Evolutionary conservation across 2,888 invertebrate genomes (phyloP).

Genomic region (Drosophila pseudotakahashii): DNA sequence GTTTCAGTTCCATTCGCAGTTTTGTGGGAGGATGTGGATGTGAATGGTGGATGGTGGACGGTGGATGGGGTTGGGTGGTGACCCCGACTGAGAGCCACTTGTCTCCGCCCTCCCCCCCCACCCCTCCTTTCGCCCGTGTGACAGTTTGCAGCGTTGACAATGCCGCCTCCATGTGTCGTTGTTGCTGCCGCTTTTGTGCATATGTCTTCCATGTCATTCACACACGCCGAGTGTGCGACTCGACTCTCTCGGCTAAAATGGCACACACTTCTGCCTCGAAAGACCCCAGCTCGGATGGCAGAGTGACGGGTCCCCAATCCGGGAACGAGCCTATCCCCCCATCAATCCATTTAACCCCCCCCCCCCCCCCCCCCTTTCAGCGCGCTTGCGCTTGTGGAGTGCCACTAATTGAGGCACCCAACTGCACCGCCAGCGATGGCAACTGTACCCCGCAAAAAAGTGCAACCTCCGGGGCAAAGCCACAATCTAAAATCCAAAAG

Average conservation of each 20-base stretch:
- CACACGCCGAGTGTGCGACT: conserved; percentile 74
- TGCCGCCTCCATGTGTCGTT: conserved; percentile 72
- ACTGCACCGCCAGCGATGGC: conserved; percentile 59
- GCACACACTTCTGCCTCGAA: conserved; percentile 59
- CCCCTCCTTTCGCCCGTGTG: conserved; percentile 17
- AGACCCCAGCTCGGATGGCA: neutral
- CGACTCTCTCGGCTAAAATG: conserved; percentile 71
- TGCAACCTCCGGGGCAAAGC: neutral
- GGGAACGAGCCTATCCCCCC: neutral
- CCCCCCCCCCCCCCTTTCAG: conserved; percentile 10
- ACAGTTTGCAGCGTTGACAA: conserved; percentile 65
- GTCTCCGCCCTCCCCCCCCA: conserved; percentile 24
- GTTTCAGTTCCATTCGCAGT: conserved; percentile 64
- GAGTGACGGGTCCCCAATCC: neutral
- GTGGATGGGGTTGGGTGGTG: conserved; percentile 11
- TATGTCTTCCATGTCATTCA: conserved; percentile 76
- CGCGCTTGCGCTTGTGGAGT: conserved; percentile 57
- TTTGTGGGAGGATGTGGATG: conserved; percentile 11
- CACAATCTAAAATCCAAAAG: neutral
- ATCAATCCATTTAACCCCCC: too few relatives aligned
- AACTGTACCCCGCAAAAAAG: conserved; percentile 51
- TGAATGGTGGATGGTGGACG: neutral
- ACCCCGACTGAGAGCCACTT: conserved; percentile 51
- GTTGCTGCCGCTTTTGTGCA: conserved; percentile 61
- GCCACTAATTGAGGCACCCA: conserved; percentile 78